Evolutionary conservation across 92 coral and sea anemone genomes (phyloP).

Genomic region (Palythoa grandiflora): DNA sequence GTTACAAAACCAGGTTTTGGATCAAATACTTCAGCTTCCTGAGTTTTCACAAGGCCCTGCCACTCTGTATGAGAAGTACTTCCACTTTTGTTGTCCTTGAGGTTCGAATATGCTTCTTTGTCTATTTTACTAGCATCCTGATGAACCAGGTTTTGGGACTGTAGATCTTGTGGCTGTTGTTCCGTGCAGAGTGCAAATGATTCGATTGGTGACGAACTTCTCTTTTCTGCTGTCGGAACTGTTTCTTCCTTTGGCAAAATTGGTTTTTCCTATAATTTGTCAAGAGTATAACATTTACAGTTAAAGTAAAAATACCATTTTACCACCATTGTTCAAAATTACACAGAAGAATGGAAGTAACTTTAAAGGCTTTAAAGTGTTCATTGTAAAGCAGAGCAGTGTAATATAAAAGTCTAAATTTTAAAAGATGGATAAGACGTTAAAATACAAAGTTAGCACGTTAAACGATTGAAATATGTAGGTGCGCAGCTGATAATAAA

Average conservation of each 20-base stretch:
- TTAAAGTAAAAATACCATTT: no score
- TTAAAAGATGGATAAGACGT: no score
- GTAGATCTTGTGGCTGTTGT: background rate
- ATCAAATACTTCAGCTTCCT: background rate
- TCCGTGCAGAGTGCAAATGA: background rate
- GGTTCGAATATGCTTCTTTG: background rate
- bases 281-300: background rate
- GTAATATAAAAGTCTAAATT: no score
- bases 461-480: no score
- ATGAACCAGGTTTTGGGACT: background rate
- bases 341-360: no score
- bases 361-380: no score
- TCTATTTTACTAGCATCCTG: background rate
- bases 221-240: background rate
- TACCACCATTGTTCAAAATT: background rate
- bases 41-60: background rate
- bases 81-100: background rate
- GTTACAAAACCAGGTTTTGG: constrained; percentile 50
- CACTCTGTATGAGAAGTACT: background rate
- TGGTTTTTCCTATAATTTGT: constrained; percentile 18
- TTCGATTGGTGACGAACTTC: background rate
- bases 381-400: no score
- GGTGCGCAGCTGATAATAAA: no score
- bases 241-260: constrained; percentile 14
- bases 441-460: no score